These are phyloP conservation scores for Ancistrus triradiatus DNA, from an alignment of 2,113 vertebrate genomes.

Conservation along the genomic window DNA sequence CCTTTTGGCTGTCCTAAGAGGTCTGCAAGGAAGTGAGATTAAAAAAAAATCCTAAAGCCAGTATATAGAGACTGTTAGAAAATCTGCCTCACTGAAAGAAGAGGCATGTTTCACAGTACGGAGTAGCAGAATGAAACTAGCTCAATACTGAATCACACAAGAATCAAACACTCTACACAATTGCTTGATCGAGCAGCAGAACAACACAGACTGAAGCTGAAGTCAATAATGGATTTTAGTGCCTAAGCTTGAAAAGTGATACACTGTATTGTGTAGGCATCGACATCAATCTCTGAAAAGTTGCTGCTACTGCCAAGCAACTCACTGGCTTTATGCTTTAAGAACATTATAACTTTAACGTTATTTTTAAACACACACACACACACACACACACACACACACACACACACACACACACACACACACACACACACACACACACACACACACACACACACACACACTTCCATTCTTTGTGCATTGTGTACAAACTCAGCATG, in stretches of 20 bases:
- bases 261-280: not conserved
- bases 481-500: not conserved
- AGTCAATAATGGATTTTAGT: not conserved
- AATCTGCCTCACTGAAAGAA: too few relatives aligned
- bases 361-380: too few relatives aligned
- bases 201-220: not conserved
- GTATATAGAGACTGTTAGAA: too few relatives aligned
- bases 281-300: not conserved
- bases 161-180: not conserved
- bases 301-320: not conserved
- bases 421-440: not conserved
- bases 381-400: not conserved
- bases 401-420: not conserved
- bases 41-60: too few relatives aligned
- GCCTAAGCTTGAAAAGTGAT: not conserved
- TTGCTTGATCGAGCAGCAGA: not conserved
- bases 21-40: too few relatives aligned
- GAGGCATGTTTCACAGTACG: too few relatives aligned
- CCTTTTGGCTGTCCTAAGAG: too few relatives aligned
- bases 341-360: not conserved
- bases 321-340: not conserved
- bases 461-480: not conserved
- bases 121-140: too few relatives aligned
- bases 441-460: not conserved
- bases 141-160: not conserved